A percentile compares a stretch with the other conserved stretches of the same genome.
Evolutionary conservation across 2,113 vertebrate species (phyloP).

Genomic region (Equus quagga): DNA sequence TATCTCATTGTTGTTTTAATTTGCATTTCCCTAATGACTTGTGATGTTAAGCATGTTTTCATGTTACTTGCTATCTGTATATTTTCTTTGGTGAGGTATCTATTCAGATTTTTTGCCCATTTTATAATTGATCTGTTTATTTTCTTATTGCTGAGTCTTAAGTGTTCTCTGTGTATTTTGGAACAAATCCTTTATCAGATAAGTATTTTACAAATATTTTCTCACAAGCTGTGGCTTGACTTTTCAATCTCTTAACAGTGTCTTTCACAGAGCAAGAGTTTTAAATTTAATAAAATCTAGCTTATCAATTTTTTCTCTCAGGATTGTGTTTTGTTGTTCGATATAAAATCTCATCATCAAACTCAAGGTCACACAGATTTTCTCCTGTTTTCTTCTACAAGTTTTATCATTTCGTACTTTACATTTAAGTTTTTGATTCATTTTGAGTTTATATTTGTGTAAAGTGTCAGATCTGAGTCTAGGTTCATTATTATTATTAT

Average conservation of each 20-base stretch:
- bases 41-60: not conserved
- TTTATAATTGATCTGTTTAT: not conserved
- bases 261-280: not conserved
- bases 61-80: not conserved
- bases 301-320: not conserved
- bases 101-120: not conserved
- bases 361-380: not conserved
- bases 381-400: not conserved
- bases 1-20: not conserved
- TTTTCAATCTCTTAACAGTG: not conserved
- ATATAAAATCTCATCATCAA: not conserved
- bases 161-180: not conserved
- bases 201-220: not conserved
- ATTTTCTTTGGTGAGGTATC: not conserved
- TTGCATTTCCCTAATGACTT: not conserved
- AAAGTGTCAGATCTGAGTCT: not conserved
- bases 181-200: not conserved
- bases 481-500: not conserved
- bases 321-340: not conserved
- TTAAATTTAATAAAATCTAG: constrained; percentile 29
- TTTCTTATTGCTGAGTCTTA: not conserved
- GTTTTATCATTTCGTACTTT: not conserved
- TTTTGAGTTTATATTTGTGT: not conserved
- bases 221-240: not conserved
- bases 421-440: not conserved